Evolutionary conservation across 2,797 vertebrate species (phyloP), one percentile per base, ranked within the genome.

Genomic region (Pempheris klunzingeri): DNA sequence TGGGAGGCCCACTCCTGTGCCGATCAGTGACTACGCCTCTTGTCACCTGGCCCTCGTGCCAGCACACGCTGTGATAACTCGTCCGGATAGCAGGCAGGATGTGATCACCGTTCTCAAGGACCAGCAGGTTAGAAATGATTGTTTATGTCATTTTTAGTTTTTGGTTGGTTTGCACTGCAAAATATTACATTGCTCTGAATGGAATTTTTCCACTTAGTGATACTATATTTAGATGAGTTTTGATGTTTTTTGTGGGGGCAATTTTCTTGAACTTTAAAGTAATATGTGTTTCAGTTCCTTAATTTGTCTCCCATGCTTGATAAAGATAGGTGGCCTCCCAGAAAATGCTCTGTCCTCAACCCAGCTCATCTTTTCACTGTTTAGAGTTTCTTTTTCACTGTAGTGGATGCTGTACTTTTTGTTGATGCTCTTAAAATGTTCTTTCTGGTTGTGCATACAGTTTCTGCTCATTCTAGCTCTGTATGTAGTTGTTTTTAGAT

Each of bases 41-140:
- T 99, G 98, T 87, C 0, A 98, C 85, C 88, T 97, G 86, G 96
- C 95, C 6, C 0, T 0, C 1, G 96, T 96, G 24, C 96, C 97
- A 0, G 95, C 95, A 60, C 97, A 97, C 0, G 97, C 96, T 67
- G 96, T 99, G 55, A 70, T 99, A 55, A 92, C 97, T 0, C 96
- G 95, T 1, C 90, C 93, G 20, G 96, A 97, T 22, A 93, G 30
- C 20, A 93, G 73, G 2, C 0, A 0, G 0, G 17, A 81, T 0
- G 95, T 98, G 52, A 72, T 91, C 22, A 7, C 71, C 0, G 2
- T 96, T 49, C 93, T 99, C 78, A 67, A 78, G 36, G 81, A 70
- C 0, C 96, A 97, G 67, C 94, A 97, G 96, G 97, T 98, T 38
- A 78, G 88, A 77, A 34, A 44, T 18, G 1, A 18, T 5, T 26